Percentiles rank a stretch among this genome's conserved stretches.
phyloP scores from a whole-genome alignment of 2,113 vertebrate species.

The Phyllostomus hastatus region DNA sequence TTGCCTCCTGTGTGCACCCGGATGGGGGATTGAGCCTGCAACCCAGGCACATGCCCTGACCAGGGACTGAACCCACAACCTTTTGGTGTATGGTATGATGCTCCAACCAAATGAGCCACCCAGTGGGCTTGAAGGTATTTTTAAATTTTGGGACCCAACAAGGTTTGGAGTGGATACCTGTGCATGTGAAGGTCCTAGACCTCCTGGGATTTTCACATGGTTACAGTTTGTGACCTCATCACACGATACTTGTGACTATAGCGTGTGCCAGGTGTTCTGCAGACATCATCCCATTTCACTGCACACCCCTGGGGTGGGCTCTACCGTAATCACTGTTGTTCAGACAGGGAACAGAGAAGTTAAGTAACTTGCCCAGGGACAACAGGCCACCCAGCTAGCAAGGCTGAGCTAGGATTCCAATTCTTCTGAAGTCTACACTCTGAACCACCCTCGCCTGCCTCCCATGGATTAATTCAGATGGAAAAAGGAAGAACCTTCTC shows the following conservation, averaged over 20 bases:
- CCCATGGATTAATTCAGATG: background rate
- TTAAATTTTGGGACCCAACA: background rate
- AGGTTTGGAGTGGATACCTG: background rate
- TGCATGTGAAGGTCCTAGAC: background rate
- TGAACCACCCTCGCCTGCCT: background rate
- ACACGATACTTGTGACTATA: fast-evolving
- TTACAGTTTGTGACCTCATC: background rate
- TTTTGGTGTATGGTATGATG: too few species aligned
- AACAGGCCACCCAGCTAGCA: background rate
- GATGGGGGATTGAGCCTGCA: too few species aligned
- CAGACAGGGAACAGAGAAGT: background rate
- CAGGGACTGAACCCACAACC: too few species aligned
- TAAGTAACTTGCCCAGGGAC: background rate
- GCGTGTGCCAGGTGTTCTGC: background rate
- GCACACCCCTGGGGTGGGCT: background rate
- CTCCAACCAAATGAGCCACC: too few species aligned
- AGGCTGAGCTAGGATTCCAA: background rate
- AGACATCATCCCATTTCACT: background rate
- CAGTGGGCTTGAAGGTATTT: background rate
- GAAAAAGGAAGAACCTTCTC: background rate
- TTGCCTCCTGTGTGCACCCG: too few species aligned
- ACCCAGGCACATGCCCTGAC: too few species aligned
- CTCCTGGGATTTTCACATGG: background rate
- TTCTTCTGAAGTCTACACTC: background rate
- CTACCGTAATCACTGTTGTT: background rate